These are phyloP conservation scores for Hirtodrosophila histrioides DNA, from an alignment of 2,888 invertebrate species.

Conservation along the genomic window DNA sequence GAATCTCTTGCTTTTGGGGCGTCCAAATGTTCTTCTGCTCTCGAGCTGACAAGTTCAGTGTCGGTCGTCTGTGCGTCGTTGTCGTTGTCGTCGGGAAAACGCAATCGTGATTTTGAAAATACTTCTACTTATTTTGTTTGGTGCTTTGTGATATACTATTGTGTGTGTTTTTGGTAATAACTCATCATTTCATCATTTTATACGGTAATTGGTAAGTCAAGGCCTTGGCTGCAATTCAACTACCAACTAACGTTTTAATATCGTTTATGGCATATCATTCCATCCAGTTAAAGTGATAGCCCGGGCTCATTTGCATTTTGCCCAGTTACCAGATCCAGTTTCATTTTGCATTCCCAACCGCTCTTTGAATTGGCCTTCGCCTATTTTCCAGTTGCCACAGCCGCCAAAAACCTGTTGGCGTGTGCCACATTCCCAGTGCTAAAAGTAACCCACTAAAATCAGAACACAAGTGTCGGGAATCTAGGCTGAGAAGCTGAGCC, in stretches of 20 bases:
- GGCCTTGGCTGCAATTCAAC: slow-evolving; percentile 3
- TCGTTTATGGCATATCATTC: background rate
- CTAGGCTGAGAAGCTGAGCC: slow-evolving; percentile 3
- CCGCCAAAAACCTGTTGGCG: slow-evolving; percentile 50
- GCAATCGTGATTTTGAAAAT: no score
- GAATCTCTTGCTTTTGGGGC: slow-evolving; percentile 21
- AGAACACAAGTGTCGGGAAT: slow-evolving; percentile 25
- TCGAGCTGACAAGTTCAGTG: slow-evolving; percentile 69
- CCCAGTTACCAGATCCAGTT: slow-evolving; percentile 31
- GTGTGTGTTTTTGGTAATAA: background rate
- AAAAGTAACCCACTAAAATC: slow-evolving; percentile 55
- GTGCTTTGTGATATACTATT: background rate
- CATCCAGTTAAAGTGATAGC: no score
- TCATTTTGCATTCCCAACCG: slow-evolving; percentile 5
- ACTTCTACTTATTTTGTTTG: background rate
- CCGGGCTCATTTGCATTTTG: background rate
- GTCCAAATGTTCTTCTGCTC: slow-evolving; percentile 72
- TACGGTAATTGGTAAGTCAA: slow-evolving; percentile 16
- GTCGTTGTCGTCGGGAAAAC: background rate
- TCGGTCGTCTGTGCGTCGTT: slow-evolving; percentile 22
- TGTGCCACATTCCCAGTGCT: slow-evolving; percentile 57
- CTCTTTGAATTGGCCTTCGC: slow-evolving; percentile 64
- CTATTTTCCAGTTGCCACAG: slow-evolving; percentile 44
- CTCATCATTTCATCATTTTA: background rate
- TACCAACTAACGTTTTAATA: background rate